phyloP scores from a whole-genome alignment of 2,113 vertebrate genomes.

The Pithys albifrons region DNA sequence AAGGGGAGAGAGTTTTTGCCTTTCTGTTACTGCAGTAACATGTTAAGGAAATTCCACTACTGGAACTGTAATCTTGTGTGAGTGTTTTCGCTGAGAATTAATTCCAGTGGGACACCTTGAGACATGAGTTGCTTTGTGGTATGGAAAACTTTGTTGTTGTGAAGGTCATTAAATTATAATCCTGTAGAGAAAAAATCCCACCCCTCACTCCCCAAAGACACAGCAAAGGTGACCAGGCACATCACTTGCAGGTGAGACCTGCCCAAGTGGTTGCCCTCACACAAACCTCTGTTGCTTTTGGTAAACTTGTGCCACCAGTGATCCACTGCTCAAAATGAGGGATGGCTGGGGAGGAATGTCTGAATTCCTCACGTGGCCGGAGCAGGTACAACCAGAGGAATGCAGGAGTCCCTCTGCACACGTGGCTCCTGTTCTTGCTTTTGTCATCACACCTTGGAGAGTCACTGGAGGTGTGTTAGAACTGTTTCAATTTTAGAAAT shows the following conservation, averaged over 20 bases:
- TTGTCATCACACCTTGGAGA: not conserved
- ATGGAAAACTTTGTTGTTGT: not conserved
- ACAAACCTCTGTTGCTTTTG: not conserved
- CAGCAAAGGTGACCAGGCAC: not conserved
- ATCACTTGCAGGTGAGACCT: not conserved
- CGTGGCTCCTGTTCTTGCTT: not conserved
- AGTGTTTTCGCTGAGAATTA: not conserved
- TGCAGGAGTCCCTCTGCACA: not conserved
- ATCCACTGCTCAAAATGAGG: not conserved
- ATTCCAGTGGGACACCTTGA: not conserved
- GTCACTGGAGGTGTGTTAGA: not conserved
- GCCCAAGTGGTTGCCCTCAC: not conserved
- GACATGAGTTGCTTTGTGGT: not conserved
- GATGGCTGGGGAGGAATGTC: not conserved
- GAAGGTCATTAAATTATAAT: no score
- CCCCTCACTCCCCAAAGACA: accelerated
- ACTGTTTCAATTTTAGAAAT: not conserved
- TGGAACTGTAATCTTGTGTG: not conserved
- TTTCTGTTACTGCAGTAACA: not conserved
- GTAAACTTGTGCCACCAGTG: not conserved
- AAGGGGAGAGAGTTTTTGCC: not conserved
- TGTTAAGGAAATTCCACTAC: not conserved
- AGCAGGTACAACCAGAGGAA: not conserved
- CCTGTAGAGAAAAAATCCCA: not conserved
- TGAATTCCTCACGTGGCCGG: accelerated